phyloP scores from a whole-genome alignment of 2,797 vertebrate species.

The Glossophaga mutica region DNA sequence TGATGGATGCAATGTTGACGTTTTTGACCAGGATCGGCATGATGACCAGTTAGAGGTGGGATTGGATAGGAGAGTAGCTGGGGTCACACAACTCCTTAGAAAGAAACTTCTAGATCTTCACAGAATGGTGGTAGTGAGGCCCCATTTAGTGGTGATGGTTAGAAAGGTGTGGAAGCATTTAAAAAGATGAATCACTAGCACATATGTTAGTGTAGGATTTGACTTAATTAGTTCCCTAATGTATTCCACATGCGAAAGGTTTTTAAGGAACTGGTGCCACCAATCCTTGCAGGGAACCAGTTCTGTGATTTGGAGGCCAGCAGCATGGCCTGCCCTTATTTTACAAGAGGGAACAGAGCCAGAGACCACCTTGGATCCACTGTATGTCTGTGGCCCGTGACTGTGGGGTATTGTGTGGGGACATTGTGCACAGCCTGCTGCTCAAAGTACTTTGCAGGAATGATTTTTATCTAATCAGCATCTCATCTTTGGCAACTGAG shows the following conservation, averaged over 20 bases:
- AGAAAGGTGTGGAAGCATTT: neutral
- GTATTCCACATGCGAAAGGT: neutral
- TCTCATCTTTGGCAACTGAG: neutral
- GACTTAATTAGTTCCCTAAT: neutral
- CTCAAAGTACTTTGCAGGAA: neutral
- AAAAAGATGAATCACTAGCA: neutral
- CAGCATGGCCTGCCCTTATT: neutral
- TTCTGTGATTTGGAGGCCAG: neutral
- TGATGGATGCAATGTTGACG: neutral
- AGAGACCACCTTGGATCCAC: neutral
- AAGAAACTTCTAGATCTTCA: neutral
- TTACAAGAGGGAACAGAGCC: neutral
- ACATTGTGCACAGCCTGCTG: neutral
- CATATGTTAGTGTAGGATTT: neutral
- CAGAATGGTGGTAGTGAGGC: neutral
- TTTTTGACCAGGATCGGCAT: neutral
- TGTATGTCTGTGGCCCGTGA: neutral
- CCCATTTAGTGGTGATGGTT: neutral
- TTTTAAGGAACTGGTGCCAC: neutral
- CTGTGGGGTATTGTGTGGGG: neutral
- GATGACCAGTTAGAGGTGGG: neutral
- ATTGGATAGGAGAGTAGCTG: constrained; percentile 4
- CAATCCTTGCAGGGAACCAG: neutral
- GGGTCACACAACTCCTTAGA: neutral
- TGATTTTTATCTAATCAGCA: neutral